Evolutionary conservation across 2,113 vertebrate genomes (phyloP).

Genomic region (Poeciliopsis retropinna): DNA sequence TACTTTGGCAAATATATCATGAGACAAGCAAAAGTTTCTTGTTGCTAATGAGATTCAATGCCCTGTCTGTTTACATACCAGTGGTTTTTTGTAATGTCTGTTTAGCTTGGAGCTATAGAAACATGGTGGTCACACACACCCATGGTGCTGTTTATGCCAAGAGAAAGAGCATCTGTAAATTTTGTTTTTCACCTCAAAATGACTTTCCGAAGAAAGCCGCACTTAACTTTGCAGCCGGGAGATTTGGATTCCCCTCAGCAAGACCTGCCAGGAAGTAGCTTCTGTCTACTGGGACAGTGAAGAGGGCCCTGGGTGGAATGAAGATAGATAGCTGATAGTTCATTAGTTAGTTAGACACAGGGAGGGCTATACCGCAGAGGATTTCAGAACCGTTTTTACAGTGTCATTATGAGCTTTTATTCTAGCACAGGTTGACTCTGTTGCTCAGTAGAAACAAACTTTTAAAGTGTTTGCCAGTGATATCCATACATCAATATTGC

Average conservation of each 20-base stretch:
- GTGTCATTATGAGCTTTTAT: constrained; percentile 28
- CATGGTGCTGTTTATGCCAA: constrained; percentile 24
- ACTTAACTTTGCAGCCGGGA: constrained; percentile 48
- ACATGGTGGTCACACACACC: constrained; percentile 37
- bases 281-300: constrained; percentile 64
- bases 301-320: constrained; percentile 49
- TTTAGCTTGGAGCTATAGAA: constrained; percentile 1
- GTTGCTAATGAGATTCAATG: not conserved
- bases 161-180: constrained; percentile 32
- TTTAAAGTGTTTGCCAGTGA: constrained; percentile 14
- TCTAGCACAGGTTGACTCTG: constrained; percentile 10
- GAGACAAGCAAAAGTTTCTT: not conserved
- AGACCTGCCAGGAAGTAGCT: constrained; percentile 59
- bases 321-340: constrained; percentile 60
- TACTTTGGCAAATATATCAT: not conserved
- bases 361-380: constrained; percentile 47
- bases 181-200: constrained; percentile 58
- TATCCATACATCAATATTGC: constrained; percentile 4
- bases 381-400: constrained; percentile 40
- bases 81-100: constrained; percentile 7
- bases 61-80: not conserved
- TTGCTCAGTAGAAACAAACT: constrained; percentile 11
- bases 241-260: constrained; percentile 57
- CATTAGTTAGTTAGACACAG: constrained; percentile 54
- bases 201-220: constrained; percentile 58